These are phyloP conservation scores for Helicoverpa zea DNA, from an alignment of 1,140 invertebrate species.

Conservation along the genomic window DNA sequence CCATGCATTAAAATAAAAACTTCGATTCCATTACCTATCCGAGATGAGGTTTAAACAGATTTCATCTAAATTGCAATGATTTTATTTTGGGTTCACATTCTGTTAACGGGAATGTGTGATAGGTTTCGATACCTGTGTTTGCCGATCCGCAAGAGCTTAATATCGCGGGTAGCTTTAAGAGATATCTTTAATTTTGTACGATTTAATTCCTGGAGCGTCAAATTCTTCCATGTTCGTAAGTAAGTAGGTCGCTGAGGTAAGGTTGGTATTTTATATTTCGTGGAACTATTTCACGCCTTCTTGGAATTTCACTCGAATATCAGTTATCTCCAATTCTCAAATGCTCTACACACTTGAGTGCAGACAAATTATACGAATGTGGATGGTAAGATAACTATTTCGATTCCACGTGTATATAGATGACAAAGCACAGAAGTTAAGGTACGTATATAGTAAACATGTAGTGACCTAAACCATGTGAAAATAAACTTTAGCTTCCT, in stretches of 20 bases:
- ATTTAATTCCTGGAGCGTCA: not conserved
- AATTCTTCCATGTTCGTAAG: constrained; percentile 8
- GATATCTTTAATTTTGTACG: constrained; percentile 4
- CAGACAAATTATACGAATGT: constrained; percentile 49
- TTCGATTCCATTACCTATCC: constrained; percentile 29
- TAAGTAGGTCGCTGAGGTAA: constrained; percentile 41
- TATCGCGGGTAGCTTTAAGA: not conserved
- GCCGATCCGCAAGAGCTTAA: not conserved
- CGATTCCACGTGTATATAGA: not conserved
- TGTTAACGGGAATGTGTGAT: not conserved
- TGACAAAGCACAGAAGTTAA: not conserved
- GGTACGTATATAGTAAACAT: not conserved
- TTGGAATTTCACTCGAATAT: constrained; percentile 52
- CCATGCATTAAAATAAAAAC: constrained; percentile 42
- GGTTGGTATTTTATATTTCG: constrained; percentile 46
- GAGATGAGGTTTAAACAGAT: constrained; percentile 14
- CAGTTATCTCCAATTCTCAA: constrained; percentile 49
- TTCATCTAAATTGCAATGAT: constrained; percentile 18
- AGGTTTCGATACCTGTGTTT: not conserved
- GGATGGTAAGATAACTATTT: constrained; percentile 29
- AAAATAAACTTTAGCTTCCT: constrained; percentile 13
- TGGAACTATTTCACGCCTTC: constrained; percentile 59
- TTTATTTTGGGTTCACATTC: not conserved
- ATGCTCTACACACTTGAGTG: constrained; percentile 38
- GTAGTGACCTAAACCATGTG: too few species aligned